Evolutionary conservation across 2,113 vertebrate genomes (phyloP), one percentile per base, ranked within the genome.

Genomic region (Verasper variegatus): DNA sequence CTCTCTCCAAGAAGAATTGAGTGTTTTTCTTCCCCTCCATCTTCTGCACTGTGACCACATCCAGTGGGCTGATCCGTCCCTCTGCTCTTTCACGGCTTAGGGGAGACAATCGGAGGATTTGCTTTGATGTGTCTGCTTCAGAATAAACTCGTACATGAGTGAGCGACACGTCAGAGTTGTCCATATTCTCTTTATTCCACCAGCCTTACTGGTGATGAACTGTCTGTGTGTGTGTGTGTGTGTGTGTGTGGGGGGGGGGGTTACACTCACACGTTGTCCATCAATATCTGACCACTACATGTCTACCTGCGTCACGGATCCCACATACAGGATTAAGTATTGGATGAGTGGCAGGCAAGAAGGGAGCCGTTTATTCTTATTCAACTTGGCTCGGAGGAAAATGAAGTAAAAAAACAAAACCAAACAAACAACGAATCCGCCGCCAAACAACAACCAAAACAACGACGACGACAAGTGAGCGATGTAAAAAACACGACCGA

Each of bases 111-210:
- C 40, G 62, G 54, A n/a, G 58, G 81, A 84, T 84, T 82, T 71
- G 69, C 75, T 82, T 62, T 85, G 80, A 88, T 83, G 77, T 70
- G 73, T 59, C 64, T 59, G 17, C 60, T 72, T 82, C 58, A 60
- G 71, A 83, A 80, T 75, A 61, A 78, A 86, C 77, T 80, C 67
- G 55, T 56, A 77, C 88, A 84, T 49, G 76, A 88, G 52, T 35
- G 77, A 85, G 52, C 6, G 47, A 70, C 26, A 54, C 83, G 75
- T 90, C 67, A 42, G 31, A 52, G 17, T 26, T 67, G 57, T 71
- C 70, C 63, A 17, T 31, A 62, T 60, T 74, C 61, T 52, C 15
- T 40, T 45, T 11, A 5, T 52, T 68, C 10, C 64, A 0, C 2
- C 15, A 15, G 68, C 69, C 66, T 57, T 56, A 71, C 73, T 26